Percentiles rank a stretch among this genome's conserved stretches.
Evolutionary conservation across 2,888 invertebrate genomes (phyloP).

Genomic region (Leptinotarsa peninsularis): DNA sequence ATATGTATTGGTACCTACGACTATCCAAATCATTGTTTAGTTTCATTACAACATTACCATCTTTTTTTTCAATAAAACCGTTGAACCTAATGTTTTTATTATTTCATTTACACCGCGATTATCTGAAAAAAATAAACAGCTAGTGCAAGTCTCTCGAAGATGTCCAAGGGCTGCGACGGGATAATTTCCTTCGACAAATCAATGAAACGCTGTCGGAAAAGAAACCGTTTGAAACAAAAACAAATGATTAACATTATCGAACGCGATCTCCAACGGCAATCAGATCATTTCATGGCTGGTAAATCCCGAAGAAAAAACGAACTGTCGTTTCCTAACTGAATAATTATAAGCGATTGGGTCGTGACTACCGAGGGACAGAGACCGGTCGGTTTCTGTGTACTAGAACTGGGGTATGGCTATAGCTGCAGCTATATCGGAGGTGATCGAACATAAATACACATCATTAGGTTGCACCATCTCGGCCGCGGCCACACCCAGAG

Average conservation of each 20-base stretch:
- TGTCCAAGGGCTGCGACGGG: too few species aligned
- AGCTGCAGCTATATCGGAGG: slow-evolving; percentile 36
- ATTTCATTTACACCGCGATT: too few species aligned
- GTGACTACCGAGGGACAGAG: slow-evolving; percentile 40
- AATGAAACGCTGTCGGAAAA: background rate
- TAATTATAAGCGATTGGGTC: slow-evolving; percentile 36
- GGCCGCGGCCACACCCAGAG: slow-evolving; percentile 43
- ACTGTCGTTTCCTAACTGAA: slow-evolving; percentile 39
- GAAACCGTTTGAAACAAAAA: background rate
- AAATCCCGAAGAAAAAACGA: slow-evolving; percentile 38
- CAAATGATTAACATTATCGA: slow-evolving; percentile 14
- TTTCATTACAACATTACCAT: too few species aligned
- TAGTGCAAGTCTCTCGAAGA: too few species aligned
- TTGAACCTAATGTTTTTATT: too few species aligned
- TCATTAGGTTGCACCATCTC: slow-evolving; percentile 42
- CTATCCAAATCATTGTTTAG: too few species aligned
- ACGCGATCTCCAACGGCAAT: slow-evolving; percentile 17
- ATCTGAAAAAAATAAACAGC: too few species aligned
- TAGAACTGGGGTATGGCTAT: slow-evolving; percentile 32
- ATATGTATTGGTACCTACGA: too few species aligned
- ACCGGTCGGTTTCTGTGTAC: slow-evolving; percentile 37
- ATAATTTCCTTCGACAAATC: too few species aligned
- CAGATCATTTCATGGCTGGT: slow-evolving; percentile 37
- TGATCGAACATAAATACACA: slow-evolving; percentile 45
- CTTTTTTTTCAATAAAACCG: too few species aligned